Conservation (phyloP, 2,888 invertebrate species). For the Caenorhabditis uteleia region DNA sequence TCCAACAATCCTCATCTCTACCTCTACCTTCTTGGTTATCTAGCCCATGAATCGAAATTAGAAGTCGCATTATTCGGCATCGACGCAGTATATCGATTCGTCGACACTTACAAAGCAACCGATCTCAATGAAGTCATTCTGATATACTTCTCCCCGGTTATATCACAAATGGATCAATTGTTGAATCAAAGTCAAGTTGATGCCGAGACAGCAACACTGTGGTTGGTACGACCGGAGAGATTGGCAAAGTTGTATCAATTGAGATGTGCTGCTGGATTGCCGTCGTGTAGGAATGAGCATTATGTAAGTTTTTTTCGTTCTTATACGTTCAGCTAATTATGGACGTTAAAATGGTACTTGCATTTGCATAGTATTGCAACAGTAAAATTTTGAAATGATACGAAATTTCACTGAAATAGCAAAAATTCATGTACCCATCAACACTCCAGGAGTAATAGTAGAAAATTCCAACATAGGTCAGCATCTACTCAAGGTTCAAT, state of each 20-base stretch:
- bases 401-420: too few relatives aligned
- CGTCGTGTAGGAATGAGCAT: constrained; percentile 58
- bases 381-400: too few relatives aligned
- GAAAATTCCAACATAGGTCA: too few relatives aligned
- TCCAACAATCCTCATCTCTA: constrained; percentile 61
- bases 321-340: background rate
- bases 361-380: too few relatives aligned
- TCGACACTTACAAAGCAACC: constrained; percentile 59
- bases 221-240: constrained; percentile 62
- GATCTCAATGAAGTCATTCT: constrained; percentile 48
- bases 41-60: constrained; percentile 59
- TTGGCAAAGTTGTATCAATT: constrained; percentile 66
- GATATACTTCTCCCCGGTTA: constrained; percentile 59
- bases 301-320: constrained; percentile 38
- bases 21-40: constrained; percentile 51
- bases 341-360: too few relatives aligned
- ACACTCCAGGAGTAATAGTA: too few relatives aligned
- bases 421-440: too few relatives aligned
- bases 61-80: constrained; percentile 64
- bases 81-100: constrained; percentile 60
- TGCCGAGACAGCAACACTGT: constrained; percentile 62
- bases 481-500: too few relatives aligned
- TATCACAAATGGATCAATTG: constrained; percentile 58
- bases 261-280: constrained; percentile 63
- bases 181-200: constrained; percentile 52